Base-by-base conservation (phyloP, 2,888 invertebrate species). In the Dryococelus australis region DNA sequence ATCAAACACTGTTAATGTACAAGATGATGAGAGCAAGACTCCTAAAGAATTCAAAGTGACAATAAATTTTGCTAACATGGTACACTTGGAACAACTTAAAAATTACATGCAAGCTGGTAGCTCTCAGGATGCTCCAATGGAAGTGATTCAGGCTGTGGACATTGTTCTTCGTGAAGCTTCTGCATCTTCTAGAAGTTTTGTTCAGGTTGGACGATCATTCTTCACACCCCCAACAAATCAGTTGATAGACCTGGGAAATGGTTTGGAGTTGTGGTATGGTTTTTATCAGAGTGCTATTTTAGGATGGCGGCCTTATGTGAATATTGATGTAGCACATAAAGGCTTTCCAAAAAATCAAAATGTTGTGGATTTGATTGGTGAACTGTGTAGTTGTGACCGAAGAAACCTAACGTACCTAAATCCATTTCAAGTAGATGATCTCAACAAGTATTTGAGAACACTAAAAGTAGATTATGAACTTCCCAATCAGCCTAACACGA, bases 201-300 rank as follows among this genome's bases (percentile, higher is more conserved):
- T 91, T 5, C 94, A 96, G 92, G 96, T 96, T 79, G 97, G 97
- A 0, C 94, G 97, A 16, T 97, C 97, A 24, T 97, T 96, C 91
- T 99, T 97, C 92, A 95, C 94, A 47, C 92, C 92, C 5, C 94
- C 94, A 43, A 86, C 89, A n/a, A 83, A 88, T 0, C 90, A 90
- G 1, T 94, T 94, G 84, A 93, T 94, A 89, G 93, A 94, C 91
- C 93, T 99, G 16, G 95, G 96, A 0, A 96, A 95, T 85, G 98
- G 98, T 0, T 93, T 97, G 90, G 97, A 98, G 92, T 95, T 99
- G 91, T 98, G 98, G 96, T 95, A 97, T 88, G 99, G 99, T 9
- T 95, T 98, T 91, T 99, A 97, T 93, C 98, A 99, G 92, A 97
- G 97, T 13, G 97, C 98, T 0, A 95, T 98, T 89, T 95, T 99